Evolutionary conservation across 2,797 vertebrate species (phyloP), one percentile per base, ranked within the genome.

Genomic region (Vespertilio murinus): DNA sequence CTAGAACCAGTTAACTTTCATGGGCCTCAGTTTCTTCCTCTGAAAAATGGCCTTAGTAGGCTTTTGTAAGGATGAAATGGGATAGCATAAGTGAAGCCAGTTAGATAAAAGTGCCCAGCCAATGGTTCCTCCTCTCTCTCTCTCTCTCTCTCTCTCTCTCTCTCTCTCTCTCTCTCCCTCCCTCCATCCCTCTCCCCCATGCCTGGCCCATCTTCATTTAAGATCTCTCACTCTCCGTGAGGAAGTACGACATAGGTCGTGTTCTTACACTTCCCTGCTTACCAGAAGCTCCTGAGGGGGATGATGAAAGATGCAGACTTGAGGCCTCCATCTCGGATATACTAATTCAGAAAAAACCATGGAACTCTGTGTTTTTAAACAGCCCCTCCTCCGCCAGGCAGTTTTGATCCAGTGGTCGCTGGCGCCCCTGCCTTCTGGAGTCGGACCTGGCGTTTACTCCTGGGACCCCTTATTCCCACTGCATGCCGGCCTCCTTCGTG

Each of bases 1-100:
- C 30, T 56, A 84, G 78, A 69, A 2, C 79, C 52, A 64, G 54
- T 85, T 77, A 54, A 67, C 42, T 91, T 83, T 30, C 20, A 40
- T 8, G 25, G 78, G 77, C 61, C 52, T 74, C 42, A 49, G 8
- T 86, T 90, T 77, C 38, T 54, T 82, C 61, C 81, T 94, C 52
- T 40, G 7, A 81, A 42, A 83, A 88, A 54, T 47, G 40, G 73
- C 16, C 33, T 5, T 73, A 7, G 23, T 79, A 40, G 83, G 30
- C 42, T 71, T 80, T 56, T 83, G 28, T 61, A 45, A 35, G 67
- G 73, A 73, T 54, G 49, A 77, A 88, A n/a, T 22, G 12, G 49
- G 64, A 65, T 45, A 42, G 38, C 6, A 7, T 25, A 0, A 8
- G 2, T 56, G 52, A 85, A 73, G 13, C 8, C 8, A 12, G 25